Evolutionary conservation across 2,113 vertebrate genomes (phyloP).

Genomic region (Leptosomus discolor): DNA sequence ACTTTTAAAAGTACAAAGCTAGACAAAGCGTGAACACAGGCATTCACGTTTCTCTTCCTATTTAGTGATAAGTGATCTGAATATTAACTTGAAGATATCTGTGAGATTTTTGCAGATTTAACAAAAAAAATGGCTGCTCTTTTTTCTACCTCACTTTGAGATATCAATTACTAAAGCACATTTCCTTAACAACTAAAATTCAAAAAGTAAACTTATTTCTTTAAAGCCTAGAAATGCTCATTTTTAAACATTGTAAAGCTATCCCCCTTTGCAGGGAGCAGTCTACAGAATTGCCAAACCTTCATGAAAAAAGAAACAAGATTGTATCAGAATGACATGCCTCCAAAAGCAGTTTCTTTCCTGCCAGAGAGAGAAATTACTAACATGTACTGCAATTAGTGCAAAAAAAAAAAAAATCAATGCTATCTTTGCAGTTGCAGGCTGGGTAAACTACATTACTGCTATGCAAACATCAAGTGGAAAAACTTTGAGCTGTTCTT

Average conservation of each 20-base stretch:
- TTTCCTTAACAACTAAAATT: background rate
- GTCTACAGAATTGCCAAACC: background rate
- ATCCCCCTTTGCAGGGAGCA: background rate
- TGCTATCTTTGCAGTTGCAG: background rate
- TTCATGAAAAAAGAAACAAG: background rate
- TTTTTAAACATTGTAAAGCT: background rate
- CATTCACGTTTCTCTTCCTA: background rate
- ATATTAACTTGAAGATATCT: background rate
- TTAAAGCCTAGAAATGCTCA: background rate
- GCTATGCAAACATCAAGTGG: background rate
- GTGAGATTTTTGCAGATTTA: background rate
- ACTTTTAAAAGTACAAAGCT: background rate
- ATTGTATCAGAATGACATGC: background rate
- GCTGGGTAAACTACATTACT: background rate
- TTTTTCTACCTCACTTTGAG: background rate
- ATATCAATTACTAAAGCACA: background rate
- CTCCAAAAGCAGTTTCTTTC: background rate
- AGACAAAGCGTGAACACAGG: background rate
- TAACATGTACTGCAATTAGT: background rate
- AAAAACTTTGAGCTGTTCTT: background rate
- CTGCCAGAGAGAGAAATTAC: background rate
- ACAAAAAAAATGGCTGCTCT: background rate
- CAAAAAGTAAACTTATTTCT: background rate
- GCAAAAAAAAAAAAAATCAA: background rate
- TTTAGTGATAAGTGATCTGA: background rate